Conservation (phyloP, 2,797 vertebrate genomes). For the Ficedula albicollis region DNA sequence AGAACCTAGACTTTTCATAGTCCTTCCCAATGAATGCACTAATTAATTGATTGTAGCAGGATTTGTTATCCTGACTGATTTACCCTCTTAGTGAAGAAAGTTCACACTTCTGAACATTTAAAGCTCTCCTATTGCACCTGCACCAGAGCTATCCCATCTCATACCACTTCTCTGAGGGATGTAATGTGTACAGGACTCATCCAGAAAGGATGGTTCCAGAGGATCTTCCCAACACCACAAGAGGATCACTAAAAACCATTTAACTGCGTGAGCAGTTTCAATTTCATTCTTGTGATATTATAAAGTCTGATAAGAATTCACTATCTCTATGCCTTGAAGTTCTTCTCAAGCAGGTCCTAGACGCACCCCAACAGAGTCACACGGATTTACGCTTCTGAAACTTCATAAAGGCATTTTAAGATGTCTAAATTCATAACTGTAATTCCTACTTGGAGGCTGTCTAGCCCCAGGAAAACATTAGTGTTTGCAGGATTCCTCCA, state of each 20-base stretch:
- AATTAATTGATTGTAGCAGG: neutral
- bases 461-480: neutral
- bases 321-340: neutral
- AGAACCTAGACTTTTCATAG: neutral
- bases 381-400: neutral
- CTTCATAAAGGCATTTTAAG: neutral
- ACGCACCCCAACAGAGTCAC: neutral
- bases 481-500: neutral
- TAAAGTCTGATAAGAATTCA: neutral
- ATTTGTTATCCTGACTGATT: neutral
- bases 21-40: neutral
- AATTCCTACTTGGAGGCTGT: neutral
- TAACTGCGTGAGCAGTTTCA: neutral
- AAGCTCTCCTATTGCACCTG: neutral
- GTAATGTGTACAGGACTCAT: neutral
- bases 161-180: neutral
- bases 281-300: neutral
- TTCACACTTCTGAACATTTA: neutral
- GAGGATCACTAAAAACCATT: neutral
- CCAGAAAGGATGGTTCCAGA: neutral
- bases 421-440: neutral
- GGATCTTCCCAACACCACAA: neutral
- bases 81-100: neutral
- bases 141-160: neutral
- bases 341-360: neutral